A percentile compares a stretch with the other conserved stretches of the same genome.
Evolutionary conservation across 2,797 vertebrate species (phyloP).

Genomic region (Scomberomorus guttatus): DNA sequence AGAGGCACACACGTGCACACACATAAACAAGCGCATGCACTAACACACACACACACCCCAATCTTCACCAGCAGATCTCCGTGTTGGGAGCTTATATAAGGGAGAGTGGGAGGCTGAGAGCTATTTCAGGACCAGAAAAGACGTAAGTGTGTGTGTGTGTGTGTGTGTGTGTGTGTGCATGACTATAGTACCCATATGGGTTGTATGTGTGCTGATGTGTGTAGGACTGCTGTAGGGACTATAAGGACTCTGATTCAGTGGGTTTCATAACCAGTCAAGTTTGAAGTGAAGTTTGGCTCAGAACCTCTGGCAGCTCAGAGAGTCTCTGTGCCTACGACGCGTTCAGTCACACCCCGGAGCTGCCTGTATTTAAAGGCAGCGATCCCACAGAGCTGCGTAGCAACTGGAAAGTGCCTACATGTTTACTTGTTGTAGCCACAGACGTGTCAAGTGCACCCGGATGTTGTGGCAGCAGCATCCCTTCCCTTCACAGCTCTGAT

Average conservation of each 20-base stretch:
- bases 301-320: conserved; percentile 58
- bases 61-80: conserved; percentile 86
- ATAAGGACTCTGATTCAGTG: conserved; percentile 74
- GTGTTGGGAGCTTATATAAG: conserved; percentile 87
- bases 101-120: conserved; percentile 78
- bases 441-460: conserved; percentile 45
- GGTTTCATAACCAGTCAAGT: conserved; percentile 79
- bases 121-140: conserved; percentile 80
- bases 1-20: conserved; percentile 47
- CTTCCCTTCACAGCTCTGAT: conserved; percentile 26
- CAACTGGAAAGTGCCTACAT: conserved; percentile 39
- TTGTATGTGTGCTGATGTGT: conserved; percentile 58
- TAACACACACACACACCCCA: conserved; percentile 51
- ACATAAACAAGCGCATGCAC: conserved; percentile 16
- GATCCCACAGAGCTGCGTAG: conserved; percentile 37
- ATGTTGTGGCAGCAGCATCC: conserved; percentile 56
- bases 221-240: conserved; percentile 67
- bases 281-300: conserved; percentile 74
- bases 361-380: conserved; percentile 25
- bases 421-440: conserved; percentile 48
- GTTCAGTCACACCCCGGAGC: conserved; percentile 49
- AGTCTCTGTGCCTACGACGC: conserved; percentile 47
- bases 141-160: conserved; percentile 46
- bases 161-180: conserved; percentile 46
- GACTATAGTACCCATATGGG: conserved; percentile 65